phyloP scores from a whole-genome alignment of 2,797 vertebrate species.

The Pseudopleuronectes americanus region DNA sequence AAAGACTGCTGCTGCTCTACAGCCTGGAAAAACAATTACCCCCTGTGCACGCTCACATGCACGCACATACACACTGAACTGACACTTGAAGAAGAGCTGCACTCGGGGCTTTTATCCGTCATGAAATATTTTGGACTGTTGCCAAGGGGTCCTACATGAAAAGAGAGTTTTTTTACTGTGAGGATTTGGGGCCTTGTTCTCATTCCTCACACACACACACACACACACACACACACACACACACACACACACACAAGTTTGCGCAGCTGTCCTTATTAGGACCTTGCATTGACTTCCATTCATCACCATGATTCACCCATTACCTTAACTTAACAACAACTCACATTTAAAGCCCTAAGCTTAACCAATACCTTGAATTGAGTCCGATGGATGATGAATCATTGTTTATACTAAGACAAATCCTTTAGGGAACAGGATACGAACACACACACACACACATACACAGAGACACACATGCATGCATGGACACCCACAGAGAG shows the following conservation, averaged over 20 bases:
- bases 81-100: slow-evolving; percentile 15
- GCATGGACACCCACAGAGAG: background rate
- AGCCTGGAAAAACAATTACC: slow-evolving; percentile 51
- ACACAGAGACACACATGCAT: background rate
- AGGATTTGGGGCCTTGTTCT: background rate
- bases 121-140: slow-evolving; percentile 9
- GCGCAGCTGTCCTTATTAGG: too few species aligned
- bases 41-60: background rate
- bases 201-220: background rate
- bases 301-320: too few species aligned
- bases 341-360: too few species aligned
- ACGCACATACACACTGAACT: background rate
- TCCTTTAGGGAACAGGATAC: too few species aligned
- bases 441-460: too few species aligned
- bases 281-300: background rate
- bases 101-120: slow-evolving; percentile 29
- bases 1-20: slow-evolving; percentile 3
- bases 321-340: too few species aligned
- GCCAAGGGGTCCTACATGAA: background rate
- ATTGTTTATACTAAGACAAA: too few species aligned
- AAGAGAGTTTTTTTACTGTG: slow-evolving; percentile 2
- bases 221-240: background rate
- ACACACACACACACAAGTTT: background rate
- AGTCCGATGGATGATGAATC: too few species aligned
- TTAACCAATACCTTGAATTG: too few species aligned